Conservation (phyloP, 1,140 invertebrate species). For the Luehdorfia chinensis region DNA sequence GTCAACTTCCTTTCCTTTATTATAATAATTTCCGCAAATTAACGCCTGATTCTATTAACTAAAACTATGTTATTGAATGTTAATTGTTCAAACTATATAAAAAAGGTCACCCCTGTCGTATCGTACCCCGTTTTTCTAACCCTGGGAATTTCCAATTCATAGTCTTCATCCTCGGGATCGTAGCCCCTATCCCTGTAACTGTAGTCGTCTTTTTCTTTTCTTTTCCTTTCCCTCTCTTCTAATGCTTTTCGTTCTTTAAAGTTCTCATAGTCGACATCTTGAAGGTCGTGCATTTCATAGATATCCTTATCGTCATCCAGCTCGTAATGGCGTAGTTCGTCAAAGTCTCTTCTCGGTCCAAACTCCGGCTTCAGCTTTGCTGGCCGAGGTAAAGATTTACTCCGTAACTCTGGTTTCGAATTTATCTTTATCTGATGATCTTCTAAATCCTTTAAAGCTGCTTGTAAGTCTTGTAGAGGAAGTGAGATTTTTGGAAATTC, state of each 20-base stretch:
- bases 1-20: background rate
- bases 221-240: constrained; percentile 42
- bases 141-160: constrained; percentile 51
- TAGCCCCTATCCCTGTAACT: constrained; percentile 54
- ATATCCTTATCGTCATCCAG: constrained; percentile 44
- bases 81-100: no score
- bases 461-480: constrained; percentile 60
- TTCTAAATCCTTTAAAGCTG: constrained; percentile 58
- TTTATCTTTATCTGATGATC: constrained; percentile 42
- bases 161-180: constrained; percentile 63
- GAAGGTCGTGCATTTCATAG: constrained; percentile 60
- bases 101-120: constrained; percentile 33
- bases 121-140: constrained; percentile 34
- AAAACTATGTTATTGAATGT: background rate
- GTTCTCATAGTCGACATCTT: constrained; percentile 63
- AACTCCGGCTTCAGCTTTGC: constrained; percentile 48
- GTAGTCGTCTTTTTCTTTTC: constrained; percentile 43
- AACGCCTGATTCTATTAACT: no score
- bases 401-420: constrained; percentile 40
- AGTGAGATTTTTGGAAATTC: constrained; percentile 64
- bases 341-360: constrained; percentile 50
- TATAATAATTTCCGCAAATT: constrained; percentile 1
- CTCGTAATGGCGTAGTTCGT: constrained; percentile 46
- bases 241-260: constrained; percentile 56
- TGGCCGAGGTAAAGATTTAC: constrained; percentile 55